phyloP scores from a whole-genome alignment of 35 echinoderm and acorn worm species.

The Ophioderma brevispina region DNA sequence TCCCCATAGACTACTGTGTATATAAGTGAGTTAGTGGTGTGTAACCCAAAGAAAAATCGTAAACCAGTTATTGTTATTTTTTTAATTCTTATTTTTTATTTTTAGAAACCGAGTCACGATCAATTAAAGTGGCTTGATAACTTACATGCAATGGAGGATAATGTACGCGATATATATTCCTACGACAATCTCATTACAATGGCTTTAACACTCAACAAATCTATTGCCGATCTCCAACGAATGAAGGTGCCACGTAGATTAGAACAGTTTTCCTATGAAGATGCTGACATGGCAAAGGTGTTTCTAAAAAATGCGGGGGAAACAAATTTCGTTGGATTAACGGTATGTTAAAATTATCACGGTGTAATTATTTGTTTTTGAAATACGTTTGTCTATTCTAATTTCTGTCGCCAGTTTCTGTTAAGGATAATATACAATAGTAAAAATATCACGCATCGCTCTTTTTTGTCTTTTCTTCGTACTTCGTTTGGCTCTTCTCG shows the following conservation, averaged over 20 bases:
- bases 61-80: no score
- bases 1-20: no score
- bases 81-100: no score
- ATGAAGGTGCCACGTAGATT: background rate
- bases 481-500: background rate
- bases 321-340: conserved; percentile 38
- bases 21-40: no score
- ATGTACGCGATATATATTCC: conserved; percentile 35
- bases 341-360: conserved; percentile 46
- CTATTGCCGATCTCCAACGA: conserved; percentile 26
- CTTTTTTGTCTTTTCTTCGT: no score
- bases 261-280: conserved; percentile 42
- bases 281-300: conserved; percentile 35
- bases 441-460: no score
- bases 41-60: no score
- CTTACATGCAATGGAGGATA: conserved; percentile 42
- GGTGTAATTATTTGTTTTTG: no score
- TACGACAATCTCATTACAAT: conserved; percentile 59
- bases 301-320: conserved; percentile 7
- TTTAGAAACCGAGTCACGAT: conserved; percentile 27
- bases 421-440: no score
- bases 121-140: conserved; percentile 11
- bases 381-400: no score
- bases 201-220: conserved; percentile 42
- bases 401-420: no score